Evolutionary conservation across 2,797 vertebrate species (phyloP).

Genomic region (Psittacula derbiana): DNA sequence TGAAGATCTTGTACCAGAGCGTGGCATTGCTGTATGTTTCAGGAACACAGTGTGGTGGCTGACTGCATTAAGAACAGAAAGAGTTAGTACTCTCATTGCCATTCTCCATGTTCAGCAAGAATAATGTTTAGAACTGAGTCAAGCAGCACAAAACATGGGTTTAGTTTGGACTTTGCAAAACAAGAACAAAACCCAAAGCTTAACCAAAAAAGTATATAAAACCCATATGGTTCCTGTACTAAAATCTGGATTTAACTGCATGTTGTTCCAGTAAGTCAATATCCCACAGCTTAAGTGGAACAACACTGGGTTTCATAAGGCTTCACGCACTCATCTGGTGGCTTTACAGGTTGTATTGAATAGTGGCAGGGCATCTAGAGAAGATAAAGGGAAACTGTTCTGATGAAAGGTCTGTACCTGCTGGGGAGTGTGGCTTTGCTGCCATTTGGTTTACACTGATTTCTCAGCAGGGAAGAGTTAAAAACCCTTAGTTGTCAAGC

Average conservation of each 20-base stretch:
- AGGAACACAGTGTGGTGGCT: slow-evolving; percentile 93
- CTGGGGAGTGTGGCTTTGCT: neutral
- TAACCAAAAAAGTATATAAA: neutral
- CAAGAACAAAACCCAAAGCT: neutral
- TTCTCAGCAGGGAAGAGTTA: neutral
- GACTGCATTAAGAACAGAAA: slow-evolving; percentile 76
- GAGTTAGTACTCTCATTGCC: neutral
- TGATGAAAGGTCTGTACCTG: neutral
- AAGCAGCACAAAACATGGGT: neutral
- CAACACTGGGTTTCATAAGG: neutral
- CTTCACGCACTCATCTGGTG: neutral
- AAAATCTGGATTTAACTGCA: neutral
- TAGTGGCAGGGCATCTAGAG: neutral
- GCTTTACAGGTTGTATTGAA: neutral
- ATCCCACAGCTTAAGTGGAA: neutral
- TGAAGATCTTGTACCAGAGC: slow-evolving; percentile 97
- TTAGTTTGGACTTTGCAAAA: neutral
- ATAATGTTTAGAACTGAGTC: neutral
- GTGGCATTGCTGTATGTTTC: slow-evolving; percentile 96
- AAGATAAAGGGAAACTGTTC: neutral
- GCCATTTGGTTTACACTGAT: neutral
- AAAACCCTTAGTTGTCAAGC: neutral
- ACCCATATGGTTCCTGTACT: neutral
- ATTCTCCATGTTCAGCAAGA: neutral
- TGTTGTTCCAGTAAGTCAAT: neutral